A percentile compares a stretch with the other conserved stretches of the same genome.
Evolutionary conservation across 2,888 invertebrate species (phyloP).

Genomic region (Ectropis crepuscularia): DNA sequence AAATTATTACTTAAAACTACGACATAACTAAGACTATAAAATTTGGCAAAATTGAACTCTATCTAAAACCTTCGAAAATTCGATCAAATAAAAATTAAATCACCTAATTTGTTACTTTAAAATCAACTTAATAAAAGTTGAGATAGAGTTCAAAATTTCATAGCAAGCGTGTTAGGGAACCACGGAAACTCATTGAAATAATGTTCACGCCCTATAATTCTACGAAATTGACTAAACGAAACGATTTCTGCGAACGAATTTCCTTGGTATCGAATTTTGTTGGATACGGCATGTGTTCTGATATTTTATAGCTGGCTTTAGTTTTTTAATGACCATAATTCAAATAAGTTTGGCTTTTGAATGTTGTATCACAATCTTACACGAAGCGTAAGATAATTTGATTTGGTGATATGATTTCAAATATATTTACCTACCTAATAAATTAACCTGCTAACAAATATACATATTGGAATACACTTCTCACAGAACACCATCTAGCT

Average conservation of each 20-base stretch:
- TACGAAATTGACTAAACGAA: slow-evolving; percentile 41
- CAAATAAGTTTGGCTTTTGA: too few species aligned
- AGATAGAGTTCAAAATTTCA: slow-evolving; percentile 42
- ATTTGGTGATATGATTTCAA: too few species aligned
- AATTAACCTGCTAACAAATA: too few species aligned
- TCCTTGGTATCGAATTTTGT: slow-evolving; percentile 24
- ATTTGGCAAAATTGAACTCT: slow-evolving; percentile 31
- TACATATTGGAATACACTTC: too few species aligned
- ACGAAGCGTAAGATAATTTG: too few species aligned
- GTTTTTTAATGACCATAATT: background rate
- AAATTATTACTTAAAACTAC: slow-evolving; percentile 14
- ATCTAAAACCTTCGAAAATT: slow-evolving; percentile 21
- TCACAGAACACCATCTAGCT: too few species aligned
- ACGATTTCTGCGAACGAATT: slow-evolving; percentile 42
- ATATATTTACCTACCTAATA: too few species aligned
- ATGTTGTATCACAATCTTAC: too few species aligned
- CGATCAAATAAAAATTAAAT: slow-evolving; percentile 39
- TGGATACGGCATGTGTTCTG: slow-evolving; percentile 20
- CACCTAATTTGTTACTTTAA: slow-evolving; percentile 5
- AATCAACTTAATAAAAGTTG: slow-evolving; percentile 4
- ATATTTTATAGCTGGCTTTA: slow-evolving; percentile 11
- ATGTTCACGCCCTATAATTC: slow-evolving; percentile 46
- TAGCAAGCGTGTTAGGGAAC: slow-evolving; percentile 37
- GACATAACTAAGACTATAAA: slow-evolving; percentile 31
- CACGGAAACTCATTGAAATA: slow-evolving; percentile 52